Evolutionary conservation across 2,888 invertebrate genomes (phyloP).

Genomic region (Tyria jacobaeae): DNA sequence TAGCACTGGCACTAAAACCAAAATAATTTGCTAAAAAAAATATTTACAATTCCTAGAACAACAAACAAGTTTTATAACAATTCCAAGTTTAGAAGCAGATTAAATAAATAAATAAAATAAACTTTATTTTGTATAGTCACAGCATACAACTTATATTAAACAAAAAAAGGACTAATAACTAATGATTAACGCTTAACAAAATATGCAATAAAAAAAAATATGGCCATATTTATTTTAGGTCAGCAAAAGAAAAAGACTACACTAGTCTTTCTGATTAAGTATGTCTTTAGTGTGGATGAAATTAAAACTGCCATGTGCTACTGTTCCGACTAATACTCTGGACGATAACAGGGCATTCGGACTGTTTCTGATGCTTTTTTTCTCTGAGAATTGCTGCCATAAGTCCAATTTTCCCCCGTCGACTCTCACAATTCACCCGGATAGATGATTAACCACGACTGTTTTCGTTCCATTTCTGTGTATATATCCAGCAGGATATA

Average conservation of each 20-base stretch:
- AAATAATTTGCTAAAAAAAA: no score
- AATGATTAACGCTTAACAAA: no score
- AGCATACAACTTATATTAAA: no score
- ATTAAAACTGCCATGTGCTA: slow-evolving; percentile 1
- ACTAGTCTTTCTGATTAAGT: background rate
- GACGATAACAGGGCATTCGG: background rate
- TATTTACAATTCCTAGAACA: no score
- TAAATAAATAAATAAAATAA: no score
- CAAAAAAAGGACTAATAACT: no score
- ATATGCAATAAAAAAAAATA: no score
- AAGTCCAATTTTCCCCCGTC: slow-evolving; percentile 20
- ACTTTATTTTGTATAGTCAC: no score
- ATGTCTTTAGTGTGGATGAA: background rate
- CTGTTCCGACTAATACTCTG: slow-evolving; percentile 2
- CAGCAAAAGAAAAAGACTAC: background rate
- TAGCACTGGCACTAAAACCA: no score
- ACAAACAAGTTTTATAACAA: no score
- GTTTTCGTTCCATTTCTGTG: slow-evolving; percentile 45
- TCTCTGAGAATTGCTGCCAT: slow-evolving; percentile 14
- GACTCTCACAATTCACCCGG: slow-evolving; percentile 17
- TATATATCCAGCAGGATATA: slow-evolving; percentile 16
- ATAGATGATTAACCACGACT: slow-evolving; percentile 25
- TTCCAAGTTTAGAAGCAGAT: no score
- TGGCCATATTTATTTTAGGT: no score
- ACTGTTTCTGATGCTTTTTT: slow-evolving; percentile 14